Evolutionary conservation across 1,140 invertebrate species (phyloP).

Genomic region (Bemisia tabaci): DNA sequence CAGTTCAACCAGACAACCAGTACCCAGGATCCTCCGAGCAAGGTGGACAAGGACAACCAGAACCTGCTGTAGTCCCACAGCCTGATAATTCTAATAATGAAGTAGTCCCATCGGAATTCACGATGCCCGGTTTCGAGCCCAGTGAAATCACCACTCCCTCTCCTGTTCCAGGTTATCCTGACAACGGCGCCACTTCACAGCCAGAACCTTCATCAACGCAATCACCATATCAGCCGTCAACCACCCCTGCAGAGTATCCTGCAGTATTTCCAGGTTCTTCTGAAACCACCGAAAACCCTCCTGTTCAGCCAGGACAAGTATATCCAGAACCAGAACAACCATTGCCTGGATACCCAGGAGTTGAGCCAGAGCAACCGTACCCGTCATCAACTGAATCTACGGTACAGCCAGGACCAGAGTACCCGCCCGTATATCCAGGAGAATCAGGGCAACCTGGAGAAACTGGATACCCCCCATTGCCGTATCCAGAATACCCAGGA

Average conservation of each 20-base stretch:
- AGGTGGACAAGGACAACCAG: too few species aligned
- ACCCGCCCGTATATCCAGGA: slow-evolving; percentile 6
- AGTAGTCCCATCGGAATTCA: too few species aligned
- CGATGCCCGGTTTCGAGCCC: slow-evolving; percentile 1
- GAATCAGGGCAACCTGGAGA: slow-evolving; percentile 11
- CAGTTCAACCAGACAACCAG: too few species aligned
- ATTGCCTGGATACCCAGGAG: neutral
- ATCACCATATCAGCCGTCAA: too few species aligned
- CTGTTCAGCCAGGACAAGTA: neutral
- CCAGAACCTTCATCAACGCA: too few species aligned
- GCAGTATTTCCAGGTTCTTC: slow-evolving; percentile 14
- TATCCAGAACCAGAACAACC: neutral
- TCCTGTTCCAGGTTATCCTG: neutral
- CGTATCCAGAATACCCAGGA: slow-evolving; percentile 1
- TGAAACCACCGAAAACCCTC: too few species aligned
- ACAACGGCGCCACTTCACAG: neutral
- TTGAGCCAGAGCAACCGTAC: neutral
- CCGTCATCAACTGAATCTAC: neutral
- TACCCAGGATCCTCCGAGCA: too few species aligned
- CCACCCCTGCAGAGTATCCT: slow-evolving; percentile 2
- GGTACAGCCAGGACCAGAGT: neutral
- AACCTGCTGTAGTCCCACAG: too few species aligned
- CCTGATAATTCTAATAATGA: too few species aligned
- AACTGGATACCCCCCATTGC: slow-evolving; percentile 4
- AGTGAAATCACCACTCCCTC: slow-evolving; percentile 9